phyloP scores from a whole-genome alignment of 2,113 vertebrate species.

The Cavia porcellus region DNA sequence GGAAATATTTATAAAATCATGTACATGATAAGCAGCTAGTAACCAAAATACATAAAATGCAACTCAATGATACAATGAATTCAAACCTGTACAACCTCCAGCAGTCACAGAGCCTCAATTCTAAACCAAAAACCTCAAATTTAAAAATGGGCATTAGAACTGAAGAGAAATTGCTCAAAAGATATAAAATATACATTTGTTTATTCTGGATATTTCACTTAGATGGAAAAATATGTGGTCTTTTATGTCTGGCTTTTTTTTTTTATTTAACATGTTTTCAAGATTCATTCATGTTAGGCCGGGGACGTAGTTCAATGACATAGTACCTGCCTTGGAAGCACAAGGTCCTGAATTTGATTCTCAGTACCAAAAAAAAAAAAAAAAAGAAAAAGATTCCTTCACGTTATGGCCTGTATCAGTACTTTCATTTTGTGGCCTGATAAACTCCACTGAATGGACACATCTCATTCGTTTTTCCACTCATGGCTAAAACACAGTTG shows the following conservation, averaged over 20 bases:
- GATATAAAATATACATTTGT: background rate
- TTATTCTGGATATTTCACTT: background rate
- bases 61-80: background rate
- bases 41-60: background rate
- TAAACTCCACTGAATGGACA: background rate
- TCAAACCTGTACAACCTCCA: no score
- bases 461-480: background rate
- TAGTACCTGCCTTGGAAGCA: no score
- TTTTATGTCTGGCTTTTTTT: background rate
- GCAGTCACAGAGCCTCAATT: no score
- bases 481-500: background rate
- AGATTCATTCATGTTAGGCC: background rate
- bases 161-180: background rate
- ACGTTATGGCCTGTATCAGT: background rate
- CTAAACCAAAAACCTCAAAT: background rate
- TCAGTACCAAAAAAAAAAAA: no score
- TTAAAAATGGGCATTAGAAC: background rate
- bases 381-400: background rate
- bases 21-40: background rate
- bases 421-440: background rate
- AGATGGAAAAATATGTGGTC: conserved; percentile 1
- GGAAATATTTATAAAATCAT: conserved; percentile 30
- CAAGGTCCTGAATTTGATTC: no score
- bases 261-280: background rate
- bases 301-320: no score